These are phyloP conservation scores for Eilema griseolum DNA, from an alignment of 2,888 invertebrate genomes.

Conservation along the genomic window DNA sequence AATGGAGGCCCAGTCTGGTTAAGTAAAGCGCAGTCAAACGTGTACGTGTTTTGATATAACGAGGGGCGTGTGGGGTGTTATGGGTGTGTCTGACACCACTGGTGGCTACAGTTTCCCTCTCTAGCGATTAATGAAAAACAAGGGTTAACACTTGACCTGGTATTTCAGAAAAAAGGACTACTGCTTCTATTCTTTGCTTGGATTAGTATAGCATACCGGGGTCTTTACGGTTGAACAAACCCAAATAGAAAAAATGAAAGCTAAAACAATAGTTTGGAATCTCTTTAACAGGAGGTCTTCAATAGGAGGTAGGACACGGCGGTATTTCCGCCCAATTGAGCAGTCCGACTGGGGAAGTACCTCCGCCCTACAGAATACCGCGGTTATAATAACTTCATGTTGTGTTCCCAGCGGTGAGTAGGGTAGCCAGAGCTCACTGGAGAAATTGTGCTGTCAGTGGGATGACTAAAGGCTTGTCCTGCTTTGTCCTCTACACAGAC, in stretches of 20 bases:
- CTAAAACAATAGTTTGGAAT: neutral
- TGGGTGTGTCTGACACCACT: conserved; percentile 19
- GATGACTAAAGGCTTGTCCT: too few species aligned
- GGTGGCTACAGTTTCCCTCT: conserved; percentile 1
- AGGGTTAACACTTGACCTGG: conserved; percentile 19
- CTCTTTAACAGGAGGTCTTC: too few species aligned
- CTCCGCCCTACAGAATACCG: too few species aligned
- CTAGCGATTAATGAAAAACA: neutral
- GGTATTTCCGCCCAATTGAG: too few species aligned
- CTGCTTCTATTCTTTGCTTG: neutral
- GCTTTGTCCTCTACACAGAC: too few species aligned
- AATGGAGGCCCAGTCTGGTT: conserved; percentile 6
- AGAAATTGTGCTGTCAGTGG: too few species aligned
- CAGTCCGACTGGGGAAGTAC: too few species aligned
- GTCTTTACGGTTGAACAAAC: neutral
- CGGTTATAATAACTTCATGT: too few species aligned
- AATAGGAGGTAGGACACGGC: too few species aligned
- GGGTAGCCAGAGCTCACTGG: too few species aligned
- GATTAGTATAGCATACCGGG: neutral
- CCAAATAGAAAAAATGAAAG: neutral
- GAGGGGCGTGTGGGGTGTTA: conserved; percentile 31
- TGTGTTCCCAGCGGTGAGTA: too few species aligned
- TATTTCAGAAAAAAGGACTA: neutral
- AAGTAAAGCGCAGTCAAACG: conserved; percentile 52
- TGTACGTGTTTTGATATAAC: conserved; percentile 52